These are phyloP conservation scores for Caenorhabditis sp. DNA, from an alignment of 2,888 invertebrate species.

Conservation along the genomic window DNA sequence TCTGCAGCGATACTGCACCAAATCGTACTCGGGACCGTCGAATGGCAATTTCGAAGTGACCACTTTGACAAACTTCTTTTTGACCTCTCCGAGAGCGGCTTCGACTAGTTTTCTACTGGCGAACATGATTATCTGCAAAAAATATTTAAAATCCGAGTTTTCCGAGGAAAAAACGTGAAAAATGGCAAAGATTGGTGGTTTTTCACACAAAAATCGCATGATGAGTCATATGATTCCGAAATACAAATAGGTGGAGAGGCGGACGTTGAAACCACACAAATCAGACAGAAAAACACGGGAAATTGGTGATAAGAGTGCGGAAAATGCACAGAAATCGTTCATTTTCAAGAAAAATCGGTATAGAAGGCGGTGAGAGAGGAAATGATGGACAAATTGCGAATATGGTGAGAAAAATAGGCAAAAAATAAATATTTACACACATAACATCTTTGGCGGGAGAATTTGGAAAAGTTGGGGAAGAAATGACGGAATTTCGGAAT, in stretches of 20 bases:
- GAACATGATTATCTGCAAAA: slow-evolving; percentile 33
- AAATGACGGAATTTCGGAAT: too few species aligned
- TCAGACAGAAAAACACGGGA: neutral
- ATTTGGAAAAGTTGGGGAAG: too few species aligned
- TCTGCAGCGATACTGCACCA: slow-evolving; percentile 58
- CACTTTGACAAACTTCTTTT: slow-evolving; percentile 58
- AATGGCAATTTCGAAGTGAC: slow-evolving; percentile 56
- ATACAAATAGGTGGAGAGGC: neutral
- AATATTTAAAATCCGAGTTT: neutral
- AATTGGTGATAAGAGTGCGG: neutral
- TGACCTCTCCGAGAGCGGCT: slow-evolving; percentile 58
- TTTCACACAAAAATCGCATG: neutral
- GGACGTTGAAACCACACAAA: neutral
- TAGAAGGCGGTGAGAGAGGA: too few species aligned
- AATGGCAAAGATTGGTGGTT: too few species aligned
- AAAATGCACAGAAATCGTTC: neutral
- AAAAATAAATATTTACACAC: too few species aligned
- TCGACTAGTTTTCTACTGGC: slow-evolving; percentile 62
- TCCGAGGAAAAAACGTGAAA: too few species aligned
- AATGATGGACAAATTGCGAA: too few species aligned
- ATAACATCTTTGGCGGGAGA: too few species aligned
- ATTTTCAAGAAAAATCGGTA: too few species aligned
- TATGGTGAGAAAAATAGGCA: neutral
- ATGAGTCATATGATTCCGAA: neutral
- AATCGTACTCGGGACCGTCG: slow-evolving; percentile 61